Percentiles rank a stretch among this genome's conserved stretches.
Conservation (phyloP, 2,113 vertebrate genomes). For the Urocitellus parryii region DNA sequence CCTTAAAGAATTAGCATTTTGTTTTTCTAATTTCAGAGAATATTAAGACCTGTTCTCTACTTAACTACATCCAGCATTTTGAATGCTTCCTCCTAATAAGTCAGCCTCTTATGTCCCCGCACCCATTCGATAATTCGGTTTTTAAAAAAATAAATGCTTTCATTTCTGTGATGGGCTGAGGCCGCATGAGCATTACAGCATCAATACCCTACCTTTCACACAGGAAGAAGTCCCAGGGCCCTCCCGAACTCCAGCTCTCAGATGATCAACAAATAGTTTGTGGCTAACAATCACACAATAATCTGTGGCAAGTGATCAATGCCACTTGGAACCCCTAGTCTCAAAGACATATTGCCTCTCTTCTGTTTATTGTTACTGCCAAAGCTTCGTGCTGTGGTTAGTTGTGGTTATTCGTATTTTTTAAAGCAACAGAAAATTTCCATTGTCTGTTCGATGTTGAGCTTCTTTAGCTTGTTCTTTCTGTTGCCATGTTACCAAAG, state of each 20-base stretch:
- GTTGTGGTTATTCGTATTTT: conserved; percentile 52
- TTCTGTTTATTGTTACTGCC: conserved; percentile 47
- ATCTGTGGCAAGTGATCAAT: conserved; percentile 20
- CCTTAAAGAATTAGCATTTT: conserved; percentile 72
- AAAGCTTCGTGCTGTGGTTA: background rate
- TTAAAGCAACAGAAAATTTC: conserved; percentile 67
- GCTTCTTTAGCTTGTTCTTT: conserved; percentile 46
- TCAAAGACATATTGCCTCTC: conserved; percentile 40
- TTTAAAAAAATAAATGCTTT: conserved; percentile 28
- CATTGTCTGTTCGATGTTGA: conserved; percentile 51
- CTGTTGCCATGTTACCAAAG: conserved; percentile 15
- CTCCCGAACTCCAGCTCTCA: background rate
- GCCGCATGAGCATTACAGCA: background rate
- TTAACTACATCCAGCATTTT: conserved; percentile 68
- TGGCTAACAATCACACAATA: conserved; percentile 26
- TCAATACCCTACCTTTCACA: background rate
- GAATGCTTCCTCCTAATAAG: conserved; percentile 55
- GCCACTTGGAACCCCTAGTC: conserved; percentile 14
- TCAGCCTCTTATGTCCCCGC: background rate
- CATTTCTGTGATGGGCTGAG: background rate
- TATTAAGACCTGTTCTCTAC: conserved; percentile 61
- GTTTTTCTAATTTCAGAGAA: conserved; percentile 71
- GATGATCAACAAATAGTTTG: conserved; percentile 30
- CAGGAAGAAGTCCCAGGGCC: background rate
- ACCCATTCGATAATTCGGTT: conserved; percentile 4